Percentiles rank a stretch among this genome's conserved stretches.
Conservation (phyloP, 2,888 invertebrate genomes). For the Archips xylosteana region DNA sequence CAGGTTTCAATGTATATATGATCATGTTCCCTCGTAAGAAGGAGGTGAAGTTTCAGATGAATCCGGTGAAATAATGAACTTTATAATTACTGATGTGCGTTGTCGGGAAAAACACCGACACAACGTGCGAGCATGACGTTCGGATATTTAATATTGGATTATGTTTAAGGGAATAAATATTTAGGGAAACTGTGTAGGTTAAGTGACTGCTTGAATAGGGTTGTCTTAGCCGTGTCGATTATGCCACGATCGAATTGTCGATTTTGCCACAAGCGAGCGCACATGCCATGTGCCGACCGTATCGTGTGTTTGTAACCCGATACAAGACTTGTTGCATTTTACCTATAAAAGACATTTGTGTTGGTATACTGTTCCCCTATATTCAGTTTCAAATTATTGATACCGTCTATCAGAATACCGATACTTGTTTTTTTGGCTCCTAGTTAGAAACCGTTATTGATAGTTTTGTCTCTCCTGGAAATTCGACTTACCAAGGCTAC, state of each 20-base stretch:
- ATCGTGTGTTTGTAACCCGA: slow-evolving; percentile 72
- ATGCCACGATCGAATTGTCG: slow-evolving; percentile 68
- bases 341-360: slow-evolving; percentile 49
- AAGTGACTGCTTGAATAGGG: slow-evolving; percentile 44
- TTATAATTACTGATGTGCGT: slow-evolving; percentile 60
- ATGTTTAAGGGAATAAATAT: slow-evolving; percentile 26
- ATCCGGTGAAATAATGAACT: slow-evolving; percentile 64
- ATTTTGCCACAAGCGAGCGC: slow-evolving; percentile 71
- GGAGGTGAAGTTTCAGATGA: slow-evolving; percentile 64
- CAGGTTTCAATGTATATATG: slow-evolving; percentile 72
- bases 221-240: slow-evolving; percentile 62
- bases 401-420: not conserved
- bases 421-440: not conserved
- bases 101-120: slow-evolving; percentile 48
- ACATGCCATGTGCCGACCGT: slow-evolving; percentile 69
- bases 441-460: not conserved
- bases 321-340: slow-evolving; percentile 65
- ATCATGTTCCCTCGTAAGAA: slow-evolving; percentile 66
- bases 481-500: too few relatives aligned
- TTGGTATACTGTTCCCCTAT: slow-evolving; percentile 21
- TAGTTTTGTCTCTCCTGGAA: too few relatives aligned
- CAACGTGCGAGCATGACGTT: slow-evolving; percentile 10
- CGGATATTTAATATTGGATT: slow-evolving; percentile 11
- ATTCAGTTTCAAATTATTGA: slow-evolving; percentile 27
- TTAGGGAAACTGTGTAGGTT: slow-evolving; percentile 26